These are phyloP conservation scores for Glareola pratincola DNA, from an alignment of 2,113 vertebrate species.

Conservation along the genomic window DNA sequence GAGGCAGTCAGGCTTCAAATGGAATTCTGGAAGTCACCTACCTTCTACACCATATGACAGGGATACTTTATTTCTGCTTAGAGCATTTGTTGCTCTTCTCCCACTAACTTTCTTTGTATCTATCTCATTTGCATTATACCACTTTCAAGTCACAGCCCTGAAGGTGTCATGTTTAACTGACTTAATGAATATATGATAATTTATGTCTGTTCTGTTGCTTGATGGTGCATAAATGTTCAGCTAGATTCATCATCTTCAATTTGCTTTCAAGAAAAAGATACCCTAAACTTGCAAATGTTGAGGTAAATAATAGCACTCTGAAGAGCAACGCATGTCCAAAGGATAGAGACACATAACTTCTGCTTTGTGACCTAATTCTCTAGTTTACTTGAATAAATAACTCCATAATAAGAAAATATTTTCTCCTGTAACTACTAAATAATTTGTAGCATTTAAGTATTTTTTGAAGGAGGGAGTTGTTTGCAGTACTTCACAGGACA, in stretches of 20 bases:
- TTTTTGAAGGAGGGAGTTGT: neutral
- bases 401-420: neutral
- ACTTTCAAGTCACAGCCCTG: constrained; percentile 22
- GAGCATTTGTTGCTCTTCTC: neutral
- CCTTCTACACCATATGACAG: neutral
- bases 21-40: neutral
- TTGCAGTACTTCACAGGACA: neutral
- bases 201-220: constrained; percentile 42
- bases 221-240: constrained; percentile 38
- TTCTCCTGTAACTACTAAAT: neutral
- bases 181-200: constrained; percentile 66
- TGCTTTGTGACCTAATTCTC: neutral
- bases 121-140: neutral
- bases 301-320: neutral
- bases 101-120: neutral
- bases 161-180: constrained; percentile 67
- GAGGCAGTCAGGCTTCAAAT: neutral
- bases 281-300: neutral
- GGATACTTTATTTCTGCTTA: neutral
- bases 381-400: neutral
- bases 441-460: neutral
- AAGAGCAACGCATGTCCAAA: neutral
- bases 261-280: constrained; percentile 50
- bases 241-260: constrained; percentile 48
- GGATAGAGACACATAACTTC: neutral